Evolutionary conservation across 92 coral and sea anemone genomes (phyloP).

Genomic region (Paramuricea clavata): DNA sequence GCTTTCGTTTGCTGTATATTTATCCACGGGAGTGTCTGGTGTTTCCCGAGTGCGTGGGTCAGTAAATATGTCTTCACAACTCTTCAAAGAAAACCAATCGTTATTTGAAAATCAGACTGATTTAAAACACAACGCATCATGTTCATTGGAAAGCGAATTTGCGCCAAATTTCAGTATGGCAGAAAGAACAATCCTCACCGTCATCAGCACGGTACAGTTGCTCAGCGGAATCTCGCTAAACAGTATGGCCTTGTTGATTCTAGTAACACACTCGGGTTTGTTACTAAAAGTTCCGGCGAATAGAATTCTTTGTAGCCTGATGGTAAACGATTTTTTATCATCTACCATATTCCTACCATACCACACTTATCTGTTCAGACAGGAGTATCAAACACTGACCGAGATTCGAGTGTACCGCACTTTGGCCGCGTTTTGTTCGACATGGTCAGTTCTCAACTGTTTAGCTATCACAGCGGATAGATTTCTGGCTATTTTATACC

Average conservation of each 20-base stretch:
- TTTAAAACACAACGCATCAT: not conserved
- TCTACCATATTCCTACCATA: not conserved
- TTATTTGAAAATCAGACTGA: not conserved
- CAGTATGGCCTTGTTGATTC: not conserved
- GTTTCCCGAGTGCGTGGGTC: not conserved
- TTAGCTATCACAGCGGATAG: conserved; percentile 1
- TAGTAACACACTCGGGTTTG: not conserved
- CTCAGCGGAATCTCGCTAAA: conserved; percentile 12
- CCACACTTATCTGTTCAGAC: not conserved
- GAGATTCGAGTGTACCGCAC: not conserved
- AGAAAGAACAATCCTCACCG: not conserved
- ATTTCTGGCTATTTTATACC: conserved; percentile 21
- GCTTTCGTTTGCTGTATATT: not conserved
- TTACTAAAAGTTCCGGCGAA: not conserved
- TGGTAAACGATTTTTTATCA: not conserved
- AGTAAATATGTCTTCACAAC: not conserved
- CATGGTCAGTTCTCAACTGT: conserved; percentile 13
- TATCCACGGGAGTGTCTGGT: not conserved
- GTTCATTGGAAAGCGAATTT: not conserved
- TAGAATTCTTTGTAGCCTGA: not conserved
- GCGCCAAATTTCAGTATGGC: not conserved
- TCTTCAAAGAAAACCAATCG: not conserved
- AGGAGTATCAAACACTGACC: not conserved
- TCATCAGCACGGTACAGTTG: conserved; percentile 7
- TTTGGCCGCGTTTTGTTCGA: conserved; percentile 7